A percentile compares a stretch with the other conserved stretches of the same genome.
These are phyloP conservation scores for Tubulanus polymorphus DNA, from an alignment of 2,888 invertebrate genomes.

Conservation along the genomic window DNA sequence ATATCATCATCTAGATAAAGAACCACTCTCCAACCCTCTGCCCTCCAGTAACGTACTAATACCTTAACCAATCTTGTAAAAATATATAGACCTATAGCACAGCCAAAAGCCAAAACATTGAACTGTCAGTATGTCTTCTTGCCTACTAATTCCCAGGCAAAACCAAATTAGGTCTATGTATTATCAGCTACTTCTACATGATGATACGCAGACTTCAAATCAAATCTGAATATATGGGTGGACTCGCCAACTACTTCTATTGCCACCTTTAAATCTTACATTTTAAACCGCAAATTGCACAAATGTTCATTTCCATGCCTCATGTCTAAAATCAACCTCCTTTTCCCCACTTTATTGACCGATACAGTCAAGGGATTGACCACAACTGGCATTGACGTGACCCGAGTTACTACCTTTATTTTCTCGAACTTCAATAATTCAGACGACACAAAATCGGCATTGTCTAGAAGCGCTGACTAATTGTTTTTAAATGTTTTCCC, in stretches of 20 bases:
- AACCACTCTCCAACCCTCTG: conserved; percentile 2
- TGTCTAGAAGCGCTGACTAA: conserved; percentile 1
- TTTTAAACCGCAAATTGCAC: conserved; percentile 7
- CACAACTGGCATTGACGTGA: not conserved
- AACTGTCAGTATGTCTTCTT: not conserved
- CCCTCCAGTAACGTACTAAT: not conserved
- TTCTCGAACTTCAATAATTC: conserved; percentile 1
- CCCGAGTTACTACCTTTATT: conserved; percentile 4
- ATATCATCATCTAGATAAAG: not conserved
- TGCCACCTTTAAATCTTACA: conserved; percentile 6
- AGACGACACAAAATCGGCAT: not conserved
- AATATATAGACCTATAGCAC: not conserved
- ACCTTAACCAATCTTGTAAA: not conserved
- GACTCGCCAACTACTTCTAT: conserved; percentile 1
- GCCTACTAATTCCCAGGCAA: conserved; percentile 2
- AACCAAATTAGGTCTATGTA: conserved; percentile 7
- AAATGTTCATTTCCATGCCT: conserved; percentile 7
- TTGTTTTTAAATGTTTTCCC: conserved; percentile 3
- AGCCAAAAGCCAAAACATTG: not conserved
- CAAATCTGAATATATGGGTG: conserved; percentile 8
- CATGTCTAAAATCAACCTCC: conserved; percentile 2
- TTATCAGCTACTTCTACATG: conserved; percentile 5
- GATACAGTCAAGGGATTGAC: conserved; percentile 7
- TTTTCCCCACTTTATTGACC: not conserved
- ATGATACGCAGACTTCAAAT: conserved; percentile 11